These are phyloP conservation scores for Fragum fragum DNA, from an alignment of 2,888 invertebrate genomes.

Conservation along the genomic window DNA sequence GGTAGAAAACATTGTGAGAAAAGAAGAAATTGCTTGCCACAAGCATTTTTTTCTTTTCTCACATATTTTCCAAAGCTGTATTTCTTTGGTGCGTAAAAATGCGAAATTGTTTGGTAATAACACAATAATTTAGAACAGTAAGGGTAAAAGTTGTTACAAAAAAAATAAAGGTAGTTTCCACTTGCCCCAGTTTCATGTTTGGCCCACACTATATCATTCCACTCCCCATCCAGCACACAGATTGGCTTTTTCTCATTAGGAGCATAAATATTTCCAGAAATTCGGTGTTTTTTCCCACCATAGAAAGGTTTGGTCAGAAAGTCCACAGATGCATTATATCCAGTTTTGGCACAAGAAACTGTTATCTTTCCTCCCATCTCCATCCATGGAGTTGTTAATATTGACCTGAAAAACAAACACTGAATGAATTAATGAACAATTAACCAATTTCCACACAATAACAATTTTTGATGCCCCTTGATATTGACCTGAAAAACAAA, in stretches of 20 bases:
- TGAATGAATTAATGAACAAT: too few species aligned
- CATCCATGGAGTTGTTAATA: conserved; percentile 99
- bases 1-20: too few species aligned
- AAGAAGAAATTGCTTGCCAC: too few species aligned
- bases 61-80: too few species aligned
- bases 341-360: conserved; percentile 97
- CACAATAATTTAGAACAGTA: too few species aligned
- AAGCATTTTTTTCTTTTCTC: too few species aligned
- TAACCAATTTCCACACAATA: too few species aligned
- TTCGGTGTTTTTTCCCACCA: conserved; percentile 97
- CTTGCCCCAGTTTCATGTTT: conserved; percentile 92
- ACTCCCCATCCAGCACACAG: conserved; percentile 96
- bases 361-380: conserved; percentile 97
- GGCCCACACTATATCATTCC: conserved; percentile 98
- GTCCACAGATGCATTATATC: conserved; percentile 96
- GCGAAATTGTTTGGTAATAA: too few species aligned
- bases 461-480: too few species aligned
- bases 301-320: conserved; percentile 99
- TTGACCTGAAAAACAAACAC: conserved; percentile 90
- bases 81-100: too few species aligned
- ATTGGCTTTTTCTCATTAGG: conserved; percentile 96
- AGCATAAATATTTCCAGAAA: conserved; percentile 92
- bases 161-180: too few species aligned
- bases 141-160: too few species aligned
- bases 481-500: conserved; percentile 91